phyloP scores from a whole-genome alignment of 2,888 invertebrate genomes.

The Oithona nana region DNA sequence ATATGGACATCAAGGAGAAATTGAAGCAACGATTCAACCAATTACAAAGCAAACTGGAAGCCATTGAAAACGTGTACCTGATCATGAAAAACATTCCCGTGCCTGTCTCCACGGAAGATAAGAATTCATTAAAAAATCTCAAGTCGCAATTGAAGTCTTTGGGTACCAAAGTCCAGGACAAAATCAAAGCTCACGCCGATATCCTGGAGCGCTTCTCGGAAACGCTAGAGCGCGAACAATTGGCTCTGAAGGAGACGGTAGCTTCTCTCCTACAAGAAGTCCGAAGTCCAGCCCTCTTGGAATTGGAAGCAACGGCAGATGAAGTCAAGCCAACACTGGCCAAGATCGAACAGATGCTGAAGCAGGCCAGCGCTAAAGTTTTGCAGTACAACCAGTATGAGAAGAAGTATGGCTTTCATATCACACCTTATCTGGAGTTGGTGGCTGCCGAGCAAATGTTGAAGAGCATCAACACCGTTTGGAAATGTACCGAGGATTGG shows the following conservation, averaged over 20 bases:
- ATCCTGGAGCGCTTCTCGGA: background rate
- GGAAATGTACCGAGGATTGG: conserved; percentile 10
- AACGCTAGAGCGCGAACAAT: background rate
- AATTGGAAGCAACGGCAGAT: background rate
- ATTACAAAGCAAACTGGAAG: conserved; percentile 2
- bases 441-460: background rate
- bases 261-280: background rate
- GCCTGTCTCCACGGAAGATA: conserved; percentile 5
- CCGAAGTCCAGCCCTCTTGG: background rate
- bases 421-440: background rate
- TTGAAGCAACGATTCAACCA: background rate
- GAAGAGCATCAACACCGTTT: background rate
- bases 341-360: background rate
- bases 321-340: background rate
- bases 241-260: background rate
- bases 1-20: background rate
- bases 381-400: conserved; percentile 4
- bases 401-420: background rate
- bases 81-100: conserved; percentile 13
- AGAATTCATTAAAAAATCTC: background rate
- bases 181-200: background rate
- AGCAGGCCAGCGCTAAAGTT: background rate
- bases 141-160: background rate
- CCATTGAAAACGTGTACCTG: background rate
- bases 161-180: background rate